Conservation (phyloP, 2,888 invertebrate species). For the Hirtodrosophila duncani region DNA sequence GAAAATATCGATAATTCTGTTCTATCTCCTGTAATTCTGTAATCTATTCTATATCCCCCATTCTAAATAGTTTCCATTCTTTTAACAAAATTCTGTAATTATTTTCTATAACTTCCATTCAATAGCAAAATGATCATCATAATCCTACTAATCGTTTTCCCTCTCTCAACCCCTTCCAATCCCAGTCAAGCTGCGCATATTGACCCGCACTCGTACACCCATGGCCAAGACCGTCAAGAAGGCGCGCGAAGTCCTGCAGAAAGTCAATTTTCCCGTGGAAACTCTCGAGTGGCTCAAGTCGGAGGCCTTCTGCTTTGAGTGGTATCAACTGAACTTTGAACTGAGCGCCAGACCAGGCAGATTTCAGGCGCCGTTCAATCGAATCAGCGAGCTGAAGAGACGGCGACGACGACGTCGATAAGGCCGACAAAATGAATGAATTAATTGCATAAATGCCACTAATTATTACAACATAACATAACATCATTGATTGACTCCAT, state of each 20-base stretch:
- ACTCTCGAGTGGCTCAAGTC: constrained; percentile 17
- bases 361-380: constrained; percentile 33
- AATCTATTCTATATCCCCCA: no score
- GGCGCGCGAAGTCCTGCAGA: background rate
- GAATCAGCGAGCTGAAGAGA: background rate
- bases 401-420: constrained; percentile 7
- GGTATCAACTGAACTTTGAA: constrained; percentile 43
- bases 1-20: no score
- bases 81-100: background rate
- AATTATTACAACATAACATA: constrained; percentile 49
- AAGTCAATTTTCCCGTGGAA: background rate
- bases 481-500: constrained; percentile 12
- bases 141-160: no score
- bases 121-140: no score
- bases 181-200: constrained; percentile 44
- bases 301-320: constrained; percentile 51
- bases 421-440: background rate
- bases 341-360: background rate
- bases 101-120: no score
- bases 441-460: constrained; percentile 45
- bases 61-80: background rate
- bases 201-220: constrained; percentile 41
- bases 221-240: rapidly evolving
- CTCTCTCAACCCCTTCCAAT: no score
- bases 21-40: no score